A percentile compares a stretch with the other conserved stretches of the same genome.
Conservation (phyloP, 2,797 vertebrate genomes). For the Chaetodon trifasciatus region DNA sequence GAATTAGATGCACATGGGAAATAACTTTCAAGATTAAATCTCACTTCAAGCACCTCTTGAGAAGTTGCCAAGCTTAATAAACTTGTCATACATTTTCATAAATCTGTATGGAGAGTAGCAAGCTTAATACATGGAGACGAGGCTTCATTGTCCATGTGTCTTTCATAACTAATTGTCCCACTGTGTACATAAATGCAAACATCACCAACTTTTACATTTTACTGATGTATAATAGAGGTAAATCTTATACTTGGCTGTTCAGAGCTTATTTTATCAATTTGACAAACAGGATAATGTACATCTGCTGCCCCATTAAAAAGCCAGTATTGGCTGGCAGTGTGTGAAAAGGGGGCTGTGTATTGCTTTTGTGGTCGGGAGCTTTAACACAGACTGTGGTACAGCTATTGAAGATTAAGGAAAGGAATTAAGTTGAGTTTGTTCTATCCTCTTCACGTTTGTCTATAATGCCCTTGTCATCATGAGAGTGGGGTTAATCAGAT, state of each 20-base stretch:
- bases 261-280: background rate
- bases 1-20: slow-evolving; percentile 36
- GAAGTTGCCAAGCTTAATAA: slow-evolving; percentile 16
- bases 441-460: slow-evolving; percentile 66
- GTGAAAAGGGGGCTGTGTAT: slow-evolving; percentile 2
- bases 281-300: background rate
- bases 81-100: slow-evolving; percentile 11
- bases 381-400: slow-evolving; percentile 29
- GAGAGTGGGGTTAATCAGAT: slow-evolving; percentile 77
- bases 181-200: background rate
- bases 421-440: slow-evolving; percentile 69
- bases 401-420: slow-evolving; percentile 67
- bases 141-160: background rate
- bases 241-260: background rate
- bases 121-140: background rate
- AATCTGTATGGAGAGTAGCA: background rate
- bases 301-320: background rate
- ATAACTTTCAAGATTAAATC: slow-evolving; percentile 46
- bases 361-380: background rate
- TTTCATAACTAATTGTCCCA: background rate
- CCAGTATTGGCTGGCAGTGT: slow-evolving; percentile 3
- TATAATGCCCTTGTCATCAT: slow-evolving; percentile 72
- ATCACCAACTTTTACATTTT: background rate
- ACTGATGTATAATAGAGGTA: background rate
- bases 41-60: slow-evolving; percentile 17